A percentile compares a stretch with the other conserved stretches of the same genome.
Evolutionary conservation across 2,113 vertebrate species (phyloP).

Genomic region (Laticauda laticaudata): DNA sequence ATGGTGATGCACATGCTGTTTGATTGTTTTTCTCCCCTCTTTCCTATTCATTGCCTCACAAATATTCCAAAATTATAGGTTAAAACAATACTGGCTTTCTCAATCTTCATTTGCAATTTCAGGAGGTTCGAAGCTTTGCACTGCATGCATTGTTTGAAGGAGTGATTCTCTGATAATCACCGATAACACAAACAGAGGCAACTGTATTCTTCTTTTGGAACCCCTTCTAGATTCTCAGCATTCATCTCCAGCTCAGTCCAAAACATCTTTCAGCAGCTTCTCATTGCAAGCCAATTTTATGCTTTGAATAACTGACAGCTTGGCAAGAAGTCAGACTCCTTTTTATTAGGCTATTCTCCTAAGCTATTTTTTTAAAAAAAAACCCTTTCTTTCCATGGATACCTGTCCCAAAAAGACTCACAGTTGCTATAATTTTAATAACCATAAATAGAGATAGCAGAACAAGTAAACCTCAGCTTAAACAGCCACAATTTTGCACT

Average conservation of each 20-base stretch:
- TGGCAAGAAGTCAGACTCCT: neutral
- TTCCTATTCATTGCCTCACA: neutral
- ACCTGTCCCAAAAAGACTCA: neutral
- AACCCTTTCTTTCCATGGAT: neutral
- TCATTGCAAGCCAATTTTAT: slow-evolving; percentile 1
- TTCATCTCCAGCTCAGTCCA: neutral
- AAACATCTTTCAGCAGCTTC: neutral
- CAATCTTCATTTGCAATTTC: slow-evolving; percentile 3
- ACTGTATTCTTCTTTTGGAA: slow-evolving; percentile 13
- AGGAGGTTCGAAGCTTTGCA: neutral
- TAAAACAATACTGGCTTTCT: neutral
- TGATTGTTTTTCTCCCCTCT: neutral
- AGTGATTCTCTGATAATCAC: neutral
- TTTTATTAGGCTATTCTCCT: neutral
- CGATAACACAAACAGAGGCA: neutral
- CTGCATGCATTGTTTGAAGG: neutral
- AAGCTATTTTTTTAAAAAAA: neutral
- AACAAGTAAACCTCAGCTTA: neutral
- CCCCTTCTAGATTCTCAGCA: neutral
- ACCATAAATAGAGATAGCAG: neutral
- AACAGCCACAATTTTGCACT: neutral
- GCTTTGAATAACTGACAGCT: neutral
- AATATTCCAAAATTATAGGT: neutral
- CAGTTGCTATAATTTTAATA: neutral
- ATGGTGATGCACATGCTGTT: neutral